These are phyloP conservation scores for Mustelus asterias DNA, from an alignment of 2,113 vertebrate genomes.

Conservation along the genomic window DNA sequence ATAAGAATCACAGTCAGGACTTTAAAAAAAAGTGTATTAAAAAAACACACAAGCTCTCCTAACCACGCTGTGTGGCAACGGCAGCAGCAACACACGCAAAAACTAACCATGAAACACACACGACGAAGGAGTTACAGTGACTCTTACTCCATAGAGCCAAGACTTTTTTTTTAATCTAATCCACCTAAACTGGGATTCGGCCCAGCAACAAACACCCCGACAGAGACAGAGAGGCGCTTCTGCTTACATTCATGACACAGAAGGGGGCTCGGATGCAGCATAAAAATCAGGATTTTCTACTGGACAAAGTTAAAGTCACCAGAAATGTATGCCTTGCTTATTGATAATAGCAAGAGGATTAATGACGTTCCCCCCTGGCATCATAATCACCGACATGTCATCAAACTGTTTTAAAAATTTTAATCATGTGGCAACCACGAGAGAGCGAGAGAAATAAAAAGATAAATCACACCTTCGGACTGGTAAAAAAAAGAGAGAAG, in stretches of 20 bases:
- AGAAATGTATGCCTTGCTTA: neutral
- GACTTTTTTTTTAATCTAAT: neutral
- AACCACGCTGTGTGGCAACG: neutral
- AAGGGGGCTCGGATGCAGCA: neutral
- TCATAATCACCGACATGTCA: conserved; percentile 30
- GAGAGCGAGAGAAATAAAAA: neutral
- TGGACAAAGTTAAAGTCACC: conserved; percentile 3
- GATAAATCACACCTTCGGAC: neutral
- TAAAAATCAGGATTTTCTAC: conserved; percentile 16
- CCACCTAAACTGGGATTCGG: neutral
- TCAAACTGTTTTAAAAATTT: conserved; percentile 12
- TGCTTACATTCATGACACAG: conserved; percentile 2
- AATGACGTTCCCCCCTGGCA: neutral
- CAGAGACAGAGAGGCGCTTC: neutral
- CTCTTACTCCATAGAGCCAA: neutral
- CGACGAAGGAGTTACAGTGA: neutral
- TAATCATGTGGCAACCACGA: conserved; percentile 7
- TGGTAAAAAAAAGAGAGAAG: neutral
- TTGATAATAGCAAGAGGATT: neutral
- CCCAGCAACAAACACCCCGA: neutral
- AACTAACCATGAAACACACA: neutral
- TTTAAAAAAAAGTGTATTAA: neutral
- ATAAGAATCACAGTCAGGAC: neutral
- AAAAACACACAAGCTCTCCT: neutral
- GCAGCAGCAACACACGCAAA: neutral